phyloP scores from a whole-genome alignment of 2,113 vertebrate species.

The Gadus macrocephalus region DNA sequence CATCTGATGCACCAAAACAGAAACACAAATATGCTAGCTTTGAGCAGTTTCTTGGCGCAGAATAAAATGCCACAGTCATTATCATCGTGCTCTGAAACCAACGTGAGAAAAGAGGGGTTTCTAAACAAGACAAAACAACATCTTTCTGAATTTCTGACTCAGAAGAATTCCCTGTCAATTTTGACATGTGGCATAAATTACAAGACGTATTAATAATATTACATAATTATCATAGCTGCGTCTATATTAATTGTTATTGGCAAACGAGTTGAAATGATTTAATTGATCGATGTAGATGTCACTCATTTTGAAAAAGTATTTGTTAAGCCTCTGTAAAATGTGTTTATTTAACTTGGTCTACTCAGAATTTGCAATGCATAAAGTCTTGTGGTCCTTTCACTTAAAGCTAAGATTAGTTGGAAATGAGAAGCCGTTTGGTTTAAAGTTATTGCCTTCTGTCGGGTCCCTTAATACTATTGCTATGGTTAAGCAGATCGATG shows the following conservation, averaged over 20 bases:
- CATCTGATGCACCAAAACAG: conserved; percentile 49
- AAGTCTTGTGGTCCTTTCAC: conserved; percentile 18
- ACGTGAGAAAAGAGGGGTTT: conserved; percentile 47
- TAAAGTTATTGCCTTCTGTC: conserved; percentile 38
- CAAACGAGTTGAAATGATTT: not conserved
- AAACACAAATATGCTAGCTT: conserved; percentile 32
- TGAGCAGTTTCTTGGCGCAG: conserved; percentile 34
- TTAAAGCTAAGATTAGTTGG: conserved; percentile 21
- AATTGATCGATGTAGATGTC: too few species aligned
- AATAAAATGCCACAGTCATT: conserved; percentile 42
- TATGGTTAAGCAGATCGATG: conserved; percentile 25
- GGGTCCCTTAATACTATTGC: conserved; percentile 15
- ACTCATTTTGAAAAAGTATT: not conserved
- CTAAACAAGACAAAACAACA: conserved; percentile 43
- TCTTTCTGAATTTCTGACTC: conserved; percentile 41
- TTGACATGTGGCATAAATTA: not conserved
- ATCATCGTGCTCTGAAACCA: conserved; percentile 35
- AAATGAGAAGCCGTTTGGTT: conserved; percentile 39
- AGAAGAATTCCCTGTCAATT: conserved; percentile 22
- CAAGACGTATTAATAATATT: not conserved
- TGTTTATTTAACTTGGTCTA: not conserved
- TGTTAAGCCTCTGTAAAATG: not conserved
- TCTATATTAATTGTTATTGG: not conserved
- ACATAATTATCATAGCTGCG: not conserved
- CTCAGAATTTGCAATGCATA: not conserved